phyloP scores from a whole-genome alignment of 2,888 invertebrate genomes.

The Sphinx pinastri region DNA sequence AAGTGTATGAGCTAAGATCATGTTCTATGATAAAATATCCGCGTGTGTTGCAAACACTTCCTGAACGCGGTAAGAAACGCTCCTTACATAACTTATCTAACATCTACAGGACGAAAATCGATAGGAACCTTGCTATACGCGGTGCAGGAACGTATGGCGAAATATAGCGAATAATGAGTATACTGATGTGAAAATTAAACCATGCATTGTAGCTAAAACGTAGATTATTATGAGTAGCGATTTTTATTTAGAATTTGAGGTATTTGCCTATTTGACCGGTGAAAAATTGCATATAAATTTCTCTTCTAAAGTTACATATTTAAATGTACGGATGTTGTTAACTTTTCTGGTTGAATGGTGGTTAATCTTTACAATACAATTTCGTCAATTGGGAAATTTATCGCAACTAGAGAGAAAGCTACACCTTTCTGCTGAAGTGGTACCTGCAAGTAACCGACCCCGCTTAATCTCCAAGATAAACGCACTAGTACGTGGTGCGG shows the following conservation, averaged over 20 bases:
- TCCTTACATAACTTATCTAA: slow-evolving; percentile 21
- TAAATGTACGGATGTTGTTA: too few relatives aligned
- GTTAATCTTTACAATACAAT: too few relatives aligned
- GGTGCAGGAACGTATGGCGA: background rate
- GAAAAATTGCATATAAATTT: too few relatives aligned
- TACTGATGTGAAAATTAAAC: background rate
- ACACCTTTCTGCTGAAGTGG: background rate
- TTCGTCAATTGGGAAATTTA: background rate
- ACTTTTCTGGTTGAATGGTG: too few relatives aligned
- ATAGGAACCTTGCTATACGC: slow-evolving; percentile 1
- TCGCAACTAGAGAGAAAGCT: background rate
- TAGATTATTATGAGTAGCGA: too few relatives aligned
- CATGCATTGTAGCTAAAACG: background rate
- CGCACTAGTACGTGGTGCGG: slow-evolving; percentile 21
- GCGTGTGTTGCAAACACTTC: slow-evolving; percentile 1
- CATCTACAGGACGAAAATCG: slow-evolving; percentile 16
- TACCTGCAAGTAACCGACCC: slow-evolving; percentile 2
- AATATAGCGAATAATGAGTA: background rate
- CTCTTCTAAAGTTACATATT: too few relatives aligned
- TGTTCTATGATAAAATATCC: background rate
- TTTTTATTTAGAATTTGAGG: background rate
- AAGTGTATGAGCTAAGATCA: background rate
- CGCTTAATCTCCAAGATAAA: slow-evolving; percentile 24
- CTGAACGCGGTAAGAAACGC: slow-evolving; percentile 9
- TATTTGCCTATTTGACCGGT: background rate